A percentile compares a stretch with the other conserved stretches of the same genome.
These are phyloP conservation scores for Ephydatia muelleri DNA, from an alignment of 37 sponge, comb jelly and placozoan species.

Conservation along the genomic window DNA sequence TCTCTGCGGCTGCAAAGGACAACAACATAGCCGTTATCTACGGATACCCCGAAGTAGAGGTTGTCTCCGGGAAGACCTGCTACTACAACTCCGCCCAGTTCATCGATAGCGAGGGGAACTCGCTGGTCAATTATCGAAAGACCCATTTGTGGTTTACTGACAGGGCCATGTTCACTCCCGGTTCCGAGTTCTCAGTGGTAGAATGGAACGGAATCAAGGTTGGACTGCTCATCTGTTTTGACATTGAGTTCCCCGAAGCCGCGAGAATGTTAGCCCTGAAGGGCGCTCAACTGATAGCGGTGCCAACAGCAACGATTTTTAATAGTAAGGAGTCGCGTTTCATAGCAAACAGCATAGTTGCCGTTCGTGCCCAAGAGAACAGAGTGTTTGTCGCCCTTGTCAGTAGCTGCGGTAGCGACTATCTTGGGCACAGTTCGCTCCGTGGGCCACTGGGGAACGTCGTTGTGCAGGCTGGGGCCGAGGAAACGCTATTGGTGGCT, in stretches of 20 bases:
- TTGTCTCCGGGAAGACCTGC: neutral
- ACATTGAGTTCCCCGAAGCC: constrained; percentile 59
- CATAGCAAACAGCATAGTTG: neutral
- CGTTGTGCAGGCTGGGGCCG: neutral
- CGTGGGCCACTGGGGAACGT: constrained; percentile 27
- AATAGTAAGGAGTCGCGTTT: neutral
- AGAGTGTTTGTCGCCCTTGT: constrained; percentile 53
- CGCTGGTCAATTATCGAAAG: constrained; percentile 57
- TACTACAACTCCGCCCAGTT: constrained; percentile 63
- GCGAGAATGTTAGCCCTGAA: constrained; percentile 32
- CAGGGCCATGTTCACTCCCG: constrained; percentile 38
- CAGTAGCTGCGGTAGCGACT: constrained; percentile 24
- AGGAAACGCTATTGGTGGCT: constrained; percentile 39
- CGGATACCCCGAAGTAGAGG: constrained; percentile 60
- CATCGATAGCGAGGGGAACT: constrained; percentile 45
- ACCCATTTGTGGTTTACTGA: constrained; percentile 38
- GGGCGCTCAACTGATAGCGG: constrained; percentile 45
- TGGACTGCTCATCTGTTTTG: constrained; percentile 63
- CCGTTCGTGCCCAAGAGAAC: constrained; percentile 40
- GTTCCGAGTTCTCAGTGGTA: constrained; percentile 20
- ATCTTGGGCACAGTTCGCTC: constrained; percentile 7
- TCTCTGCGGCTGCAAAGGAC: constrained; percentile 44
- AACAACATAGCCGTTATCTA: constrained; percentile 40
- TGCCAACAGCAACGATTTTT: constrained; percentile 27
- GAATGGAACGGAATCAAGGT: constrained; percentile 57